Evolutionary conservation across 64 coral and sea anemone genomes (phyloP).

Genomic region (Anthopleura sola): DNA sequence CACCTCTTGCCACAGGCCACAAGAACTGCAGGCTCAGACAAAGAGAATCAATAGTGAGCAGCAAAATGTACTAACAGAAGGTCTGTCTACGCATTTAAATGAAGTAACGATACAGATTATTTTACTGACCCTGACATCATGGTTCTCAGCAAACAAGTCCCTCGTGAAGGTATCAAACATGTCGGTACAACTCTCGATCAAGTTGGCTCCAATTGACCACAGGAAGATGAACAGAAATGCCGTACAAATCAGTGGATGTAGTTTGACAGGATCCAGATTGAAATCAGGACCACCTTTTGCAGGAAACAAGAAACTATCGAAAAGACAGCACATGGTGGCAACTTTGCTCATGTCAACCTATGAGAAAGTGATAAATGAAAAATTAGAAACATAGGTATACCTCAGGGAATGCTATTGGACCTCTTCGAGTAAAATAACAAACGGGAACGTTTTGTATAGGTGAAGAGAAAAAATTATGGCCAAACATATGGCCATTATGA

Average conservation of each 20-base stretch:
- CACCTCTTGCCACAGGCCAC: too few relatives aligned
- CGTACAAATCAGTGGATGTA: constrained; percentile 89
- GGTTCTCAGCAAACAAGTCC: constrained; percentile 79
- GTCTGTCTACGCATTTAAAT: too few relatives aligned
- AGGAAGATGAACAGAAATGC: constrained; percentile 88
- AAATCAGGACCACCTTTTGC: constrained; percentile 79
- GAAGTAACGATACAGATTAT: too few relatives aligned
- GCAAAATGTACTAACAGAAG: too few relatives aligned
- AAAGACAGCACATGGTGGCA: constrained; percentile 85
- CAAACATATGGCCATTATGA: too few relatives aligned
- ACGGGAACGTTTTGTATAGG: too few relatives aligned
- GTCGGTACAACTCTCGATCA: constrained; percentile 82
- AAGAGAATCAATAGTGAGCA: too few relatives aligned
- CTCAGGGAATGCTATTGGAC: too few relatives aligned
- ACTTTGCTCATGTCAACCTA: constrained; percentile 96
- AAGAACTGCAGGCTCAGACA: too few relatives aligned
- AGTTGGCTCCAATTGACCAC: constrained; percentile 91
- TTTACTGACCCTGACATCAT: constrained; percentile 89
- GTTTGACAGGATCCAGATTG: constrained; percentile 70
- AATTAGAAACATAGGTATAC: neutral
- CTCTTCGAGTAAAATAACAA: too few relatives aligned
- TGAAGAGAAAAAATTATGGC: too few relatives aligned
- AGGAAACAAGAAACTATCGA: constrained; percentile 86
- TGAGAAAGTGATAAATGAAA: neutral
- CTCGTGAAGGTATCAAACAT: constrained; percentile 84